phyloP scores from a whole-genome alignment of 2,797 vertebrate genomes.

The Tapera naevia region DNA sequence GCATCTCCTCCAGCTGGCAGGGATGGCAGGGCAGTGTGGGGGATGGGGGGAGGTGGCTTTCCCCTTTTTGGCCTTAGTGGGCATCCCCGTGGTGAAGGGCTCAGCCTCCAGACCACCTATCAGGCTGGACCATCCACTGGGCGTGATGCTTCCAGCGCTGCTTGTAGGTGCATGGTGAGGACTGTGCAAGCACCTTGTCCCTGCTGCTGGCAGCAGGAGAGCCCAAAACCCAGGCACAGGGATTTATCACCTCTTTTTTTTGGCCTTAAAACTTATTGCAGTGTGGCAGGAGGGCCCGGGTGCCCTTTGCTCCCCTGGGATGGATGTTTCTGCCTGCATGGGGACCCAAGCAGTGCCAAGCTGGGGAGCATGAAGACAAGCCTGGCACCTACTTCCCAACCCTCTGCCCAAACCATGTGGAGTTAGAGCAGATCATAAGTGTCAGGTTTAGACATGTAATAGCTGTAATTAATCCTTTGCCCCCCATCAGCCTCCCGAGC shows the following conservation, averaged over 20 bases:
- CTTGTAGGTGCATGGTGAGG: fast-evolving
- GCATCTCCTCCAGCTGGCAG: not conserved
- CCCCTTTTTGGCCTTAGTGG: fast-evolving
- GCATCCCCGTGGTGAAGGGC: not conserved
- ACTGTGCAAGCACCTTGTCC: fast-evolving
- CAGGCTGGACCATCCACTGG: fast-evolving
- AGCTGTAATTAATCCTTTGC: not conserved
- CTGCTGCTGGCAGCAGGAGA: not conserved
- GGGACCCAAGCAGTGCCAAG: not conserved
- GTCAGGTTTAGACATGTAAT: not conserved
- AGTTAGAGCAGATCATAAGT: not conserved
- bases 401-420: not conserved
- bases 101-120: not conserved
- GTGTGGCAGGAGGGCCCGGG: not conserved
- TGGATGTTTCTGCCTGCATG: fast-evolving
- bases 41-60: fast-evolving
- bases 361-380: not conserved
- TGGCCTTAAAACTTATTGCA: not conserved
- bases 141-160: fast-evolving
- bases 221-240: not conserved
- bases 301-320: not conserved
- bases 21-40: not conserved
- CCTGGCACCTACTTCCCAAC: not conserved
- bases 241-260: not conserved
- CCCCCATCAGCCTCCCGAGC: not conserved